These are phyloP conservation scores for Neotoma lepida DNA, from an alignment of 2,113 vertebrate genomes.

Conservation along the genomic window DNA sequence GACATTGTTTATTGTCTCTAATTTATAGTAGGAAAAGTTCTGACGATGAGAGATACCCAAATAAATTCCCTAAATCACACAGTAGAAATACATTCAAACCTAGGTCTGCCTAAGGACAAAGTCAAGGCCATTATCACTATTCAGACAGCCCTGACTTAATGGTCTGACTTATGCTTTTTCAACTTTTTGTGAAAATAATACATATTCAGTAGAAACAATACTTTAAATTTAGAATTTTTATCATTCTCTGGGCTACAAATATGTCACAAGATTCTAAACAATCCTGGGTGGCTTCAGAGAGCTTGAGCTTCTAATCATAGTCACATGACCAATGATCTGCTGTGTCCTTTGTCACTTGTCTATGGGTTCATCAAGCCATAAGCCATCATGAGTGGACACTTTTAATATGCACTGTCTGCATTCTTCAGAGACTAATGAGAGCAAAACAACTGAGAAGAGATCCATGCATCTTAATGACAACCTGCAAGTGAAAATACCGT, in stretches of 20 bases:
- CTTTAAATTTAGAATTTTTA: background rate
- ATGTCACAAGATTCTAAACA: background rate
- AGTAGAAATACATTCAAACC: conserved; percentile 10
- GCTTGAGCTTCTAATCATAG: background rate
- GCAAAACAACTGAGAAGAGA: background rate
- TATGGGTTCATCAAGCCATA: background rate
- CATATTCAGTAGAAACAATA: background rate
- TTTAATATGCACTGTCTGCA: background rate
- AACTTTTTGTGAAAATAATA: background rate
- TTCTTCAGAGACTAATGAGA: background rate
- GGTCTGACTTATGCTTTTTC: background rate
- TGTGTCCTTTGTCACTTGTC: background rate
- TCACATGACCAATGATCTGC: background rate
- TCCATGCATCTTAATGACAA: conserved; percentile 29
- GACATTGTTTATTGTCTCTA: background rate
- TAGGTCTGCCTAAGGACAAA: background rate
- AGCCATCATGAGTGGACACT: background rate
- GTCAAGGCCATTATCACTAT: background rate
- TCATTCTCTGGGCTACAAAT: background rate
- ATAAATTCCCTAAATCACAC: background rate
- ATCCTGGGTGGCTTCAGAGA: background rate
- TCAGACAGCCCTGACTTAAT: background rate
- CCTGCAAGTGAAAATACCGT: conserved; percentile 16
- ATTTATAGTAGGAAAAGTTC: conserved; percentile 12
- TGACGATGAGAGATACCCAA: background rate